Base-by-base conservation (phyloP, 2,113 vertebrate genomes). In the Aphyosemion australe region DNA sequence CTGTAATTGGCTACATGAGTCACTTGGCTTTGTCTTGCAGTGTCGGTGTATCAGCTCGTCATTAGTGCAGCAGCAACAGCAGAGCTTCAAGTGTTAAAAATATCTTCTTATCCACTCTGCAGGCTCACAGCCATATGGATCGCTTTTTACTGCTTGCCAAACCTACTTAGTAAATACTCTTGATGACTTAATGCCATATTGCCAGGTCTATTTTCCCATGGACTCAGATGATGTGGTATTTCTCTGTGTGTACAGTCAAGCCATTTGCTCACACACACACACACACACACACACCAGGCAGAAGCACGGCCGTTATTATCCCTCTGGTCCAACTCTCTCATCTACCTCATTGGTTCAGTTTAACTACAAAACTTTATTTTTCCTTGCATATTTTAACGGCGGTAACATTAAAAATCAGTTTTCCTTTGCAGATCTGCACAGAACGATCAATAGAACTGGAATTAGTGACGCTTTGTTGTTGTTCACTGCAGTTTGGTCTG, bases 1-100 rank as follows among this genome's bases (percentile, higher is more conserved):
- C 45, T 65, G 47, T 86, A 77, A 89, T 87, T 87, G 78, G 64
- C 54, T 72, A 66, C 79, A 78, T 74, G 81, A 80, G 59, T 87
- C 79, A 79, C 61, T 84, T 71, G 77, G 73, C 62, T 82, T 85
- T 79, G 81, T 85, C 72, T 76, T 52, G 50, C 70, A 20, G 53
- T 59, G 73, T 46, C 51, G 2, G 59, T 66, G 65, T 39, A 73
- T 76, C 73, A 63, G 72, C 56, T 37, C 58, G 62, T 87, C 79
- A 80, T 87, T 78, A 85, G 56, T 54, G 49, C 60, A 64, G 32
- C 61, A 67, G 57, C 1, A n/a, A 76, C 70, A 71, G 78, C 42
- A 5, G 59, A 61, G 83, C 39, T 82, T 78, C 32, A 64, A 64
- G 66, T 61, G 56, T 65, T 73, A 50, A 71, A 86, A 76, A 84